Evolutionary conservation across 2,797 vertebrate genomes (phyloP), one percentile per base, ranked within the genome.

Genomic region (Parauchenoglanis ngamensis): DNA sequence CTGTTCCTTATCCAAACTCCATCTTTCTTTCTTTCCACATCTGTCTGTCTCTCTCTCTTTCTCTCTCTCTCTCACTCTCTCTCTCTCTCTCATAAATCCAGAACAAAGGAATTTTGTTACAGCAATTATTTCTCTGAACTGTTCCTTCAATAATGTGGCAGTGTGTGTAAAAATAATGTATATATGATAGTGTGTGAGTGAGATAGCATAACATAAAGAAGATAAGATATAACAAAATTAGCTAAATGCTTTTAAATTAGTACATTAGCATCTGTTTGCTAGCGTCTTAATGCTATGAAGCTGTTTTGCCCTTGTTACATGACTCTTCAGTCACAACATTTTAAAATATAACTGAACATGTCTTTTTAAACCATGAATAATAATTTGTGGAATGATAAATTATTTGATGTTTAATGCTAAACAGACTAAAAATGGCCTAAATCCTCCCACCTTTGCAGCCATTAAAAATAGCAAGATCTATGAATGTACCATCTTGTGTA

Each of bases 161-260:
- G 23, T 49, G 72, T 23, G 76, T 56, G 49, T 77, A 52, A 76
- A 78, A 31, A 21, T 31, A 40, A 0, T 56, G 44, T 80, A 44
- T 85, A 52, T 23, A 44, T 46, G 17, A 87, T 67, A 68, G 81
- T 83, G 63, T 91, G 78, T 85, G 83, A 83, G 65, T 84, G 75
- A 88, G 63, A 78, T 31, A 76, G 17, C 46, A 46, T 15, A 76
- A 28, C 46, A 46, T 15, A 56, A 23, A n/a, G 15, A 61, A 54
- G 63, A 88, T 54, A 76, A 75, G 28, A 70, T 15, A 46, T 73
- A 61, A 84, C 68, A 78, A 67, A 83, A 87, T 89, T 61, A 84
- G 68, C 56, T 10, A 1, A 11, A 19, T 86, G 78, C 54, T 81
- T 44, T 28, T 17, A 25, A 76, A 8, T 44, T 49, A 80, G 21